Evolutionary conservation across 2,797 vertebrate genomes (phyloP).

Genomic region (Muraenolepis orangiensis): DNA sequence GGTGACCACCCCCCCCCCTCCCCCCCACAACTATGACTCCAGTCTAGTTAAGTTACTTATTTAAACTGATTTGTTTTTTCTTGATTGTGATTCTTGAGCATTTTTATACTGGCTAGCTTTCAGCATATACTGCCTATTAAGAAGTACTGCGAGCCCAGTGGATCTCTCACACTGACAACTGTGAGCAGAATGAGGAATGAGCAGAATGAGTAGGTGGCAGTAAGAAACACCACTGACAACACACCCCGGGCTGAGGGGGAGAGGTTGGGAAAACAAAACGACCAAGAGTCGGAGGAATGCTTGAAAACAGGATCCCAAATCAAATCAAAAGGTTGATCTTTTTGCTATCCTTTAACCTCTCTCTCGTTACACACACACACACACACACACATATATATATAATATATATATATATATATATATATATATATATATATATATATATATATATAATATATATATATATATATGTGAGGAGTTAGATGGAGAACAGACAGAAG

Average conservation of each 20-base stretch:
- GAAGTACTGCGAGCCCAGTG: too few relatives aligned
- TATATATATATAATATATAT: too few relatives aligned
- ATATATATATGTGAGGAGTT: not conserved
- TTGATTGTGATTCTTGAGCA: not conserved
- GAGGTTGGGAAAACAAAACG: not conserved
- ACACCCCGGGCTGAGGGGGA: not conserved
- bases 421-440: too few relatives aligned
- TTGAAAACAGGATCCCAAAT: not conserved
- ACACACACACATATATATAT: too few relatives aligned
- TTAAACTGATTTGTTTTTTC: not conserved
- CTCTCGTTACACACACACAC: too few relatives aligned
- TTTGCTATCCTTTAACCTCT: not conserved
- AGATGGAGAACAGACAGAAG: not conserved
- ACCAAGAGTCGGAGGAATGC: not conserved
- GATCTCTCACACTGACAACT: not conserved
- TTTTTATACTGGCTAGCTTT: not conserved
- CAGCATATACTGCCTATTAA: too few relatives aligned
- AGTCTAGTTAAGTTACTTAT: not conserved
- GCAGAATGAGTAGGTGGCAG: not conserved
- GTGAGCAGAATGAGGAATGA: too few relatives aligned
- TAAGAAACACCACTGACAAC: too few relatives aligned
- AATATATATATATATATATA: too few relatives aligned
- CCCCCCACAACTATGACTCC: too few relatives aligned
- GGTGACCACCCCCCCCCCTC: too few relatives aligned
- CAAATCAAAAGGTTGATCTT: not conserved